Base-by-base conservation (phyloP, 2,113 vertebrate genomes). In the Centrocercus urophasianus region DNA sequence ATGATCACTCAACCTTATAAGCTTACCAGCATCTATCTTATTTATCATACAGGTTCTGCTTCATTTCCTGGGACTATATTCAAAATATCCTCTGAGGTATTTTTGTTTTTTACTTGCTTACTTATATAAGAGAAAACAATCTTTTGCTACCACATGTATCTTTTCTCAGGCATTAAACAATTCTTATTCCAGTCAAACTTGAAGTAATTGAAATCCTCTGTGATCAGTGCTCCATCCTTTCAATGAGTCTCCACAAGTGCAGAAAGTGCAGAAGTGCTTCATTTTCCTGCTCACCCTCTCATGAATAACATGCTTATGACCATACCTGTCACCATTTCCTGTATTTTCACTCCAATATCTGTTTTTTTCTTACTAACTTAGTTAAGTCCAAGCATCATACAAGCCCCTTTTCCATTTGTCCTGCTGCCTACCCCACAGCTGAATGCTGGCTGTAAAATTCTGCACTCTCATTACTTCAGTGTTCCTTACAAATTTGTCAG, bases 1-100 rank as follows among this genome's bases (percentile, higher is more conserved):
- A 90, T 57, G 92, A 95, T 97, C 91, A n/a, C 32, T 97, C 96
- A 97, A 95, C 96, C 96, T 97, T 92, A 96, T 34, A 96, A 96
- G 54, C 89, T 86, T 67, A 91, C 95, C 93, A 86, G 72, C 72
- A 10, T 96, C 83, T 93, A 93, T 97, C 94, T 97, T 97, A 96
- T 97, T 97, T 97, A 97, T 96, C 96, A 96, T 78, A 92, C 86
- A 16, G 66, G 50, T 92, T 94, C 90, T 91, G 93, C 92, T 96
- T 96, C 94, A n/a, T 5, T 96, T 93, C 54, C 90, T n/a, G 61
- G 93, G 93, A 96, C 96, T 95, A 93, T 30, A 10, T 88, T 94
- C 92, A 97, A 97, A 97, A 90, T 93, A 97, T 47, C 93, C 89
- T 93, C 30, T 1, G 11, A 96, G 87, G 74, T 89, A 15, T 25